Evolutionary conservation across 2,797 vertebrate genomes (phyloP).

Genomic region (Chiloscyllium punctatum): DNA sequence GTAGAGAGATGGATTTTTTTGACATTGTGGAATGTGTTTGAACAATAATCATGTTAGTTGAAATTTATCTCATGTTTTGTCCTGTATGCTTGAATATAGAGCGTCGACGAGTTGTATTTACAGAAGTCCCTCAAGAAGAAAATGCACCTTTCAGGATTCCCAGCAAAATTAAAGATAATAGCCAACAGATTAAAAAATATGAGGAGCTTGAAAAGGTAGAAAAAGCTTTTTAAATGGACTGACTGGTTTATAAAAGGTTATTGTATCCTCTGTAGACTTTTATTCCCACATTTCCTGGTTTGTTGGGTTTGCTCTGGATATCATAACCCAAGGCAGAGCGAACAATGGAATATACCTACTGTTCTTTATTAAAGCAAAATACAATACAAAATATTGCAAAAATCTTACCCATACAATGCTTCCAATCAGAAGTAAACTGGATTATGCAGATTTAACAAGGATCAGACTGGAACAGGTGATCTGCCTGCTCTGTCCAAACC

Average conservation of each 20-base stretch:
- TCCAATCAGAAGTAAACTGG: too few relatives aligned
- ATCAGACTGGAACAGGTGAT: too few relatives aligned
- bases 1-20: not conserved
- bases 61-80: not conserved
- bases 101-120: conserved; percentile 50
- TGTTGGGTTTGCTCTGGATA: too few relatives aligned
- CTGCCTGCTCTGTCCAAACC: too few relatives aligned
- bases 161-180: conserved; percentile 41
- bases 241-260: not conserved
- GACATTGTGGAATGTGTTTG: not conserved
- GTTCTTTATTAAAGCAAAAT: too few relatives aligned
- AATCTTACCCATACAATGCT: too few relatives aligned
- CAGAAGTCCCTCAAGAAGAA: conserved; percentile 44
- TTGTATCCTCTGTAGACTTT: too few relatives aligned
- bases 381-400: too few relatives aligned
- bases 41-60: not conserved
- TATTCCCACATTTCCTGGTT: too few relatives aligned
- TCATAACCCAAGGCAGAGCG: too few relatives aligned
- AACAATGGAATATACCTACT: too few relatives aligned
- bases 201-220: conserved; percentile 68
- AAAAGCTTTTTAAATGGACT: conserved; percentile 7
- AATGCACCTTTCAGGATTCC: conserved; percentile 14
- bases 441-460: too few relatives aligned
- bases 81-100: conserved; percentile 44
- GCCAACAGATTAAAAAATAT: conserved; percentile 51